Base-by-base conservation (phyloP, 2,888 invertebrate genomes). In the Copidosoma aretas region DNA sequence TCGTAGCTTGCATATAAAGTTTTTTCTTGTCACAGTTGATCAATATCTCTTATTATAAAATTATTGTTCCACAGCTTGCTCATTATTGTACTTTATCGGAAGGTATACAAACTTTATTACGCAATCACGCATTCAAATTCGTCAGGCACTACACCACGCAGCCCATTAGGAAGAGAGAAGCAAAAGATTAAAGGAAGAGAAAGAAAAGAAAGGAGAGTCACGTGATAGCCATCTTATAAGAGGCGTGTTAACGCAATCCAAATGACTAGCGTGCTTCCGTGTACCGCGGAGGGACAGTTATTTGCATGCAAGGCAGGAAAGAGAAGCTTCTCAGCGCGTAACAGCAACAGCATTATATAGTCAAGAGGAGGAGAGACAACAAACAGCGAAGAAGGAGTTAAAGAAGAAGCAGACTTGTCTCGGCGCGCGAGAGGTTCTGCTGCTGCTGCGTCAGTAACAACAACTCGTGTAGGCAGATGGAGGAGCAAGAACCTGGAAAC, bases 401-500 rank as follows among this genome's bases (percentile, higher is more conserved):
- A n/a, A n/a, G n/a, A n/a, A n/a, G n/a, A n/a, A n/a, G n/a, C n/a
- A n/a, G n/a, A 62, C 63, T 68, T 68, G 68, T 68, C 68, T 54
- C 59, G 41, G 46, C 54, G 60, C 63, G 32, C 21, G 53, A 41
- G 57, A 60, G 64, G 64, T 46, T 1, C 43, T 17, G 43, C 43
- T 2, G 43, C 32, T 32, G 3, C 32, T 32, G 32, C 32, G 8
- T 32, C 32, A 32, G 32, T 32, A 32, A 32, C 32, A 32, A 32
- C 32, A 67, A 65, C 62, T 65, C 60, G 60, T 57, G 68, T 71
- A 63, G 65, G 64, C 68, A 71, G 64, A 64, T 64, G 68, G 49
- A 70, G 62, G 43, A 14, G 17, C 63, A 67, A 71, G 70, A 72
- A 73, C 39, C 56, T 68, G 69, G 60, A 68, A 71, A 70, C 71